phyloP scores from a whole-genome alignment of 2,888 invertebrate species.

The Argyresthia albistria region DNA sequence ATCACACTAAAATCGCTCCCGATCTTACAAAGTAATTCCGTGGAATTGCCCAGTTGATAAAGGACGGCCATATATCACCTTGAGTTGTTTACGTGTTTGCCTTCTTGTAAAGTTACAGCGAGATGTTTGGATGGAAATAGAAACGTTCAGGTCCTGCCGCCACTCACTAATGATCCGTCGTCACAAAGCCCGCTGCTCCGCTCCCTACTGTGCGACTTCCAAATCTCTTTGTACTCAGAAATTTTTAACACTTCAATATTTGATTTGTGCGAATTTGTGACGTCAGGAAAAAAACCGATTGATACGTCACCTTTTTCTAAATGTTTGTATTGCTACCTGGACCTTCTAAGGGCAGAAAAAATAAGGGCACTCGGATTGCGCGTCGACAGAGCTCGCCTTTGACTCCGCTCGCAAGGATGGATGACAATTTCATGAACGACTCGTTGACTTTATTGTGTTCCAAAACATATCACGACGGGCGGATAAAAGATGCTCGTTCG shows the following conservation, averaged over 20 bases:
- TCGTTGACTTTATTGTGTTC: slow-evolving; percentile 52
- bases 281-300: slow-evolving; percentile 55
- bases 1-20: too few species aligned
- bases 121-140: slow-evolving; percentile 32
- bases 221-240: slow-evolving; percentile 50
- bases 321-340: slow-evolving; percentile 67
- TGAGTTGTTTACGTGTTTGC: slow-evolving; percentile 56
- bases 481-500: slow-evolving; percentile 40
- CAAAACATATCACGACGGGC: slow-evolving; percentile 36
- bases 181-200: slow-evolving; percentile 39
- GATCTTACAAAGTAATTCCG: neutral
- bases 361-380: slow-evolving; percentile 41
- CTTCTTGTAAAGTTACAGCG: slow-evolving; percentile 50
- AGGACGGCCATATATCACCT: slow-evolving; percentile 5
- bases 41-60: slow-evolving; percentile 1
- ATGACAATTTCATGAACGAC: slow-evolving; percentile 43
- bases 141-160: slow-evolving; percentile 22
- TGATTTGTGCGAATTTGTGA: slow-evolving; percentile 66
- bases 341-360: slow-evolving; percentile 37
- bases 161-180: slow-evolving; percentile 58
- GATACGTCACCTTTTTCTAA: slow-evolving; percentile 65
- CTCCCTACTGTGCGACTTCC: slow-evolving; percentile 46
- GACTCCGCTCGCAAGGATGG: slow-evolving; percentile 32
- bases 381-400: slow-evolving; percentile 38
- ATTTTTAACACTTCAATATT: slow-evolving; percentile 69